Evolutionary conservation across 2,797 vertebrate species (phyloP).

Genomic region (Xyrichtys novacula): DNA sequence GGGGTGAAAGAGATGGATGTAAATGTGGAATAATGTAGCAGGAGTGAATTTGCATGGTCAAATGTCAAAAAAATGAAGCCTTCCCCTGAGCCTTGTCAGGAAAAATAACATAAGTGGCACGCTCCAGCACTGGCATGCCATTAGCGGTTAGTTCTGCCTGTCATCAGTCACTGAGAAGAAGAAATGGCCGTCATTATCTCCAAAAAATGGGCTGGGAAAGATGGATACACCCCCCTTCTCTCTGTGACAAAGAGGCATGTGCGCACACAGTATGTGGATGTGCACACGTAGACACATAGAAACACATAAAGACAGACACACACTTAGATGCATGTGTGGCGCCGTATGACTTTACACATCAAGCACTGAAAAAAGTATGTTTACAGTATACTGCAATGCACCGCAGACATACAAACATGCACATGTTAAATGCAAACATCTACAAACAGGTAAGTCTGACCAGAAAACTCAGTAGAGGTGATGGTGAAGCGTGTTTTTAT

Average conservation of each 20-base stretch:
- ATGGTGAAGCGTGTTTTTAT: constrained; percentile 2
- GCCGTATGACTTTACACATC: constrained; percentile 35
- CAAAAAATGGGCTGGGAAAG: constrained; percentile 81
- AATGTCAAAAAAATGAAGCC: constrained; percentile 99
- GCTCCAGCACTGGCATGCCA: constrained; percentile 95
- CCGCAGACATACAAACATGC: not conserved
- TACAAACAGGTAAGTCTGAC: constrained; percentile 11
- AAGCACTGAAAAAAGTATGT: constrained; percentile 30
- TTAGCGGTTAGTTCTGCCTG: constrained; percentile 97
- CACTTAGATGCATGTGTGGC: constrained; percentile 41
- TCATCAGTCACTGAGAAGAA: constrained; percentile 93
- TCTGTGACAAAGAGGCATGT: constrained; percentile 68
- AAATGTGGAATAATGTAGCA: constrained; percentile 99
- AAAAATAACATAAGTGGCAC: constrained; percentile 96
- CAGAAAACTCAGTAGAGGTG: constrained; percentile 12
- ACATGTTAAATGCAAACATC: not conserved
- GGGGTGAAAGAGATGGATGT: constrained; percentile 85
- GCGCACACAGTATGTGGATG: constrained; percentile 47
- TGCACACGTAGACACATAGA: constrained; percentile 52
- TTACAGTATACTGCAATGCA: constrained; percentile 19
- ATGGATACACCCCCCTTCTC: constrained; percentile 75
- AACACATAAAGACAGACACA: constrained; percentile 48
- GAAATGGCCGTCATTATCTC: constrained; percentile 96
- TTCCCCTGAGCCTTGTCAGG: constrained; percentile 98
- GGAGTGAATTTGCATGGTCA: constrained; percentile 99